Evolutionary conservation across 2,888 invertebrate species (phyloP), one percentile per base, ranked within the genome.

Genomic region (Melipona bicolor): DNA sequence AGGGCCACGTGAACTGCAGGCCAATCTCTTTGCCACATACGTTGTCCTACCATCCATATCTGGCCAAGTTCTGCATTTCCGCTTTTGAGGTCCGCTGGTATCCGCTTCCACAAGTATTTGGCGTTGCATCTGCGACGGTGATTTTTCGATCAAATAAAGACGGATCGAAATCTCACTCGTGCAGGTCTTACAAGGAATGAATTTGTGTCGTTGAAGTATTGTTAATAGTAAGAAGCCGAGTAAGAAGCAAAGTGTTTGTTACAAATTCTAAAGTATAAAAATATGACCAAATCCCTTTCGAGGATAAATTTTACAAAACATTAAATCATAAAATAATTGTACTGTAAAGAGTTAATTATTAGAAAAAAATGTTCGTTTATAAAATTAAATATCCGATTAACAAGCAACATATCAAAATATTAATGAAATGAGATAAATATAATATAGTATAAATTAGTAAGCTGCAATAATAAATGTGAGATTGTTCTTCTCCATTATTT

Each of bases 61-160:
- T 96, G 96, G 72, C 95, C 95, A 88, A 99, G 95, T 95, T 98
- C 98, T 79, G 96, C 95, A 93, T 96, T 96, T 67, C 96, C 96
- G 77, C 95, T 95, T 94, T 98, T 98, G 19, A 97, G 95, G 89
- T 95, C 96, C 79, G 95, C 95, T 11, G 99, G 98, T 91, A 98
- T 98, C 91, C 99, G 96, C 95, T 98, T 98, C 99, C 99, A 99
- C 88, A 99, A 95, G 94, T 97, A 98, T 94, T 98, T 98, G 1
- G 98, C 98, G 96, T 97, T 97, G 92, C 97, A 97, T 93, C 98
- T 98, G 94, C 52, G 95, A 95, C 21, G 64, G 43, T 54, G 75
- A 76, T 77, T 59, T 83, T 77, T 77, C 71, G 79, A 78, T 78
- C 72, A 76, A 56, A 67, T 21, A 72, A 78, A 52, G 54, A 67